Conservation (phyloP, 2,888 invertebrate species). For the Drosophila fungiperda region DNA sequence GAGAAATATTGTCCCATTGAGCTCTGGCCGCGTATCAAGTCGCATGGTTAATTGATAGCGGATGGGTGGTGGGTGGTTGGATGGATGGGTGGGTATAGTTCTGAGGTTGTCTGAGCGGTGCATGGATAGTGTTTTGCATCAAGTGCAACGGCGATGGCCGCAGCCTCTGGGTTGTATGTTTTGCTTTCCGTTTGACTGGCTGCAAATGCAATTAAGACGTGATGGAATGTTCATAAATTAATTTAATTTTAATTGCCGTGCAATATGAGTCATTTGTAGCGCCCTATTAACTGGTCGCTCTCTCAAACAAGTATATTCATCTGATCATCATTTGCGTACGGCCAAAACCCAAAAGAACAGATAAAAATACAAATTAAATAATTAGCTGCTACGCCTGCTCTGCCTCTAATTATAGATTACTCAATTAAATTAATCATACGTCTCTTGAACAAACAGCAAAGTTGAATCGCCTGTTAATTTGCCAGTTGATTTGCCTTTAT, state of each 20-base stretch:
- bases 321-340: conserved; percentile 17
- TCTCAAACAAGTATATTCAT: conserved; percentile 15
- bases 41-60: neutral
- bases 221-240: conserved; percentile 76
- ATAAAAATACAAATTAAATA: conserved; percentile 30
- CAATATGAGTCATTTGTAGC: conserved; percentile 60
- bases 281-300: conserved; percentile 25
- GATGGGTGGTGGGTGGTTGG: neutral
- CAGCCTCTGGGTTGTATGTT: conserved; percentile 36
- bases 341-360: conserved; percentile 35
- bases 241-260: conserved; percentile 69
- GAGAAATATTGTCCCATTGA: conserved; percentile 24
- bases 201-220: conserved; percentile 70
- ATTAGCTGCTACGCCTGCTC: conserved; percentile 10
- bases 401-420: conserved; percentile 41
- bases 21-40: conserved; percentile 35
- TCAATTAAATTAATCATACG: conserved; percentile 61
- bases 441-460: conserved; percentile 2
- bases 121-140: conserved; percentile 41
- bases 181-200: conserved; percentile 54
- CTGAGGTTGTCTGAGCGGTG: conserved; percentile 14
- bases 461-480: conserved; percentile 18
- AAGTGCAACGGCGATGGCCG: conserved; percentile 38
- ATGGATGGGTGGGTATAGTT: too few relatives aligned
- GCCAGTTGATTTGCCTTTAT: conserved; percentile 42